Base-by-base conservation (phyloP, 2,797 vertebrate species). In the Danio jaintianensis region DNA sequence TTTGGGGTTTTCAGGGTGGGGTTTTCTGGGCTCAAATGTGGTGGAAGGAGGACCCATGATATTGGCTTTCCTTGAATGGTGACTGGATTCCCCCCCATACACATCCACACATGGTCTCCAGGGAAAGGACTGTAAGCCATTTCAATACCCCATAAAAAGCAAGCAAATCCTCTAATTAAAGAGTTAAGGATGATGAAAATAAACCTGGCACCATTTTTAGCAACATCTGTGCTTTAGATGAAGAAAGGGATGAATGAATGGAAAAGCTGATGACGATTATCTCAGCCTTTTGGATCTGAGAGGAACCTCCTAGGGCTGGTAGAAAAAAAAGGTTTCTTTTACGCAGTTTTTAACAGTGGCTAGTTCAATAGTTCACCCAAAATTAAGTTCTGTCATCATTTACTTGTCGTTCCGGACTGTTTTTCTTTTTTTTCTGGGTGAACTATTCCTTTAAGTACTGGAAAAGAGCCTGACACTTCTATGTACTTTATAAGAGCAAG, bases 151-250 rank as follows among this genome's bases (percentile, higher is more conserved):
- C 75, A 87, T 90, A 90, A 92, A 72, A 91, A 83, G 75, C 84
- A 81, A 66, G 62, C 84, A 84, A 78, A 52, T 84, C 63, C 86
- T 87, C 78, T 91, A 93, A 93, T 93, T 91, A 92, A 78, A 81
- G 86, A 83, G 85, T 86, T 87, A 88, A 61, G 43, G 16, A 77
- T 85, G 86, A 85, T 86, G 86, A 87, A 92, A 93, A 94, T 93
- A 93, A 91, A 89, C 89, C 73, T 89, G 86, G 89, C 89, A 87
- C 80, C n/a, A 55, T 71, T 72, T 66, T 52, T 55, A 22, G 78
- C 56, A 78, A 78, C 79, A 82, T 82, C 82, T 84, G 74, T 40
- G 29, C 74, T 81, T 82, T 64, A 77, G 74, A 74, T 74, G n/a
- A 53, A 29, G 43, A 58, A 20, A 47, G 45, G n/a, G 3, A 22